Evolutionary conservation across 2,888 invertebrate species (phyloP), one percentile per base, ranked within the genome.

Genomic region (Pheosia tremula): DNA sequence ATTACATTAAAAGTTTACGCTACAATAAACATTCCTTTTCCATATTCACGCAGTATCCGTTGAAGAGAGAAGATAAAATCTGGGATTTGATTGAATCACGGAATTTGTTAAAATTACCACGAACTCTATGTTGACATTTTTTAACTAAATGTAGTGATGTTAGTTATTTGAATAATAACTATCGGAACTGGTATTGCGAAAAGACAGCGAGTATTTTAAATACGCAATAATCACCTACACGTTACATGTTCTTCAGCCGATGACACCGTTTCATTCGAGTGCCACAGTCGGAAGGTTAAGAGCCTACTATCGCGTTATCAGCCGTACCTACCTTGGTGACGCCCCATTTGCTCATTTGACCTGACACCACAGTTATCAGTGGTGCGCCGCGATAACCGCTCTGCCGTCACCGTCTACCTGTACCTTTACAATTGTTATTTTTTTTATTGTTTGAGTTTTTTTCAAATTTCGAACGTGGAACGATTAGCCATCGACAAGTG

Each of bases 271-370:
- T 80, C 75, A 80, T 72, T 76, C 72, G 77, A 83, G 86, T 85
- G 82, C 79, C 83, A 79, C 78, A 78, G 83, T 83, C 83, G 82
- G 88, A 92, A 93, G 93, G 93, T 93, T 93, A 93, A 93, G 92
- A 93, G 93, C 91, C 93, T 86, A 86, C 89, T 93, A 93, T 93
- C 93, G 66, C 75, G 79, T 92, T 92, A 92, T 92, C 92, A 91
- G 84, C 56, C 62, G 62, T 78, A 80, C 84, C 82, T 87, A 87
- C 87, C 87, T 87, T 85, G 82, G 83, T 84, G 81, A 85, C 91
- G 90, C 89, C 90, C 91, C 90, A 88, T 90, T 91, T 93, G 93
- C 87, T 90, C 92, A 89, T 93, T 93, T 93, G 93, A 93, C 93
- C 93, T 93, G 93, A 92, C 93, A 93, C 88, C 84, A 82, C 85